Conservation (phyloP, 2,113 vertebrate genomes). For the Cyanistes caeruleus region DNA sequence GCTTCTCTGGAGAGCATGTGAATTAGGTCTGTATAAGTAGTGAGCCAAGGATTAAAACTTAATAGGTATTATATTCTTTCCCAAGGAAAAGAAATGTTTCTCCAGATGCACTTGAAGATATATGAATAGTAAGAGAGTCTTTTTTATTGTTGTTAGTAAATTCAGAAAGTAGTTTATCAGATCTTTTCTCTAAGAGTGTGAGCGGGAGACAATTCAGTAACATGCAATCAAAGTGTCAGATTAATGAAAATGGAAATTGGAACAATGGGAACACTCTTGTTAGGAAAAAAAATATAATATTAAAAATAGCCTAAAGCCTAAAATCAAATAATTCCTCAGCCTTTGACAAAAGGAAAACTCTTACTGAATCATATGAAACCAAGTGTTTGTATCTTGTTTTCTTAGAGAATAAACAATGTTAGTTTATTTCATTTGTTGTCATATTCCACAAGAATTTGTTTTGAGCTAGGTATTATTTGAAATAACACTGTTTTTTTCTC, state of each 20-base stretch:
- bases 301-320: not conserved
- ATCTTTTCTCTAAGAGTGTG: not conserved
- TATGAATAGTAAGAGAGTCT: not conserved
- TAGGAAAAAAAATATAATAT: not conserved
- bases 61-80: not conserved
- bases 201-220: not conserved
- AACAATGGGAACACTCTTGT: not conserved
- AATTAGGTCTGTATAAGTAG: not conserved
- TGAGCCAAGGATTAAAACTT: conserved; percentile 22
- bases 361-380: not conserved
- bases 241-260: not conserved
- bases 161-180: not conserved
- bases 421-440: not conserved
- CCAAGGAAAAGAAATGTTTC: not conserved
- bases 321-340: not conserved
- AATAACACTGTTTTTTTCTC: not conserved
- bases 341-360: not conserved
- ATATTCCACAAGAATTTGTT: not conserved
- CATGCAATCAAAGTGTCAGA: not conserved
- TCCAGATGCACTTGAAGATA: not conserved
- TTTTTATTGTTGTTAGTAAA: not conserved
- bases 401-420: not conserved
- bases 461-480: not conserved
- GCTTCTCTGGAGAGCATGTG: not conserved
- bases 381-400: not conserved